phyloP scores from a whole-genome alignment of 2,113 vertebrate genomes.

The Lophochroa leadbeateri region DNA sequence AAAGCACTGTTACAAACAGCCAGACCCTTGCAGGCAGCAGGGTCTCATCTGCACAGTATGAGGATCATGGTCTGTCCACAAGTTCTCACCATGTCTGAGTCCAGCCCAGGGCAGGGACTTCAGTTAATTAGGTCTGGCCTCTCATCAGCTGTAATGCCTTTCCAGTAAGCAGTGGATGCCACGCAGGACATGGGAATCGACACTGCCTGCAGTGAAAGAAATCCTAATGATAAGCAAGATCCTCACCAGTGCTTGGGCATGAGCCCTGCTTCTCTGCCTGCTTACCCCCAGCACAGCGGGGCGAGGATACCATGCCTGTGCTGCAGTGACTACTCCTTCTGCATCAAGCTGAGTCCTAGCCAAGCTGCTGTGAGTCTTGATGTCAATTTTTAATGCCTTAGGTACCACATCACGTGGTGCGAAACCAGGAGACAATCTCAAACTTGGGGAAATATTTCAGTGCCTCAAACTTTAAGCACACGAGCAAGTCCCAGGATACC shows the following conservation, averaged over 20 bases:
- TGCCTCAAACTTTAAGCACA: constrained; percentile 3
- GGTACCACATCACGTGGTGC: background rate
- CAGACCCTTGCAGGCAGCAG: background rate
- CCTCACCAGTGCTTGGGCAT: background rate
- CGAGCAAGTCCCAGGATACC: background rate
- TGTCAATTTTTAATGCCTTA: background rate
- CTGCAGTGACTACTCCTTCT: background rate
- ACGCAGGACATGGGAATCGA: background rate
- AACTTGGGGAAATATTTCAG: constrained; percentile 8
- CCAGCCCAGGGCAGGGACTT: background rate
- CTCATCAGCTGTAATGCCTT: background rate
- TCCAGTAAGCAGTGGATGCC: background rate
- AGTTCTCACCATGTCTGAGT: background rate
- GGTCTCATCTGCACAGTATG: too few species aligned
- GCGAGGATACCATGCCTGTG: rapidly evolving
- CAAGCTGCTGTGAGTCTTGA: background rate
- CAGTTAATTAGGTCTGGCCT: background rate
- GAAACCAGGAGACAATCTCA: background rate
- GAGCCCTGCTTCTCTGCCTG: background rate
- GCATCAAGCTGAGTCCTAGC: background rate
- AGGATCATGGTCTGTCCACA: background rate
- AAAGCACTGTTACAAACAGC: background rate
- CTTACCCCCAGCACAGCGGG: too few species aligned
- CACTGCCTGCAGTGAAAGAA: background rate
- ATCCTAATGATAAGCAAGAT: background rate